Conservation (phyloP, 2,888 invertebrate species). For the Drosophila pseudotalamancana region DNA sequence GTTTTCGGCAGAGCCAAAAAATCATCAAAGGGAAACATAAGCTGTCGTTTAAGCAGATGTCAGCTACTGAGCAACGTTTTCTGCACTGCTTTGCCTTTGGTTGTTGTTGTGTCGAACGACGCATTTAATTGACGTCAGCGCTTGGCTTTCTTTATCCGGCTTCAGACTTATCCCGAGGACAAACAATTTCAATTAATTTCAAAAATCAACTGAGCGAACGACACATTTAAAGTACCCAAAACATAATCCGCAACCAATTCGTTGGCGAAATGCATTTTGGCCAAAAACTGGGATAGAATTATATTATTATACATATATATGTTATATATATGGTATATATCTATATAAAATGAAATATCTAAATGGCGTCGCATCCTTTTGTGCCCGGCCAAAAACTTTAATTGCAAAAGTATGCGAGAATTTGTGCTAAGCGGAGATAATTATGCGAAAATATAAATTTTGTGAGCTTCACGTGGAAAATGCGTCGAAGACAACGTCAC, state of each 20-base stretch:
- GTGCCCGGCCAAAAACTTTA: constrained; percentile 57
- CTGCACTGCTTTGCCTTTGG: constrained; percentile 20
- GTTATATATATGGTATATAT: constrained; percentile 28
- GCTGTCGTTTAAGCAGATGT: constrained; percentile 21
- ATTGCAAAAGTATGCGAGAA: constrained; percentile 56
- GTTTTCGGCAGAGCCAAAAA: constrained; percentile 4
- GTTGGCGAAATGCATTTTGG: constrained; percentile 46
- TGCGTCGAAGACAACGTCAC: constrained; percentile 8
- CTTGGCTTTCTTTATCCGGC: constrained; percentile 29
- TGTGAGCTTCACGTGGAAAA: constrained; percentile 48
- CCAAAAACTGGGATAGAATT: background rate
- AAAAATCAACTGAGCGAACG: constrained; percentile 60
- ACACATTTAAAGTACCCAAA: constrained; percentile 29
- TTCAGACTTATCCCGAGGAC: constrained; percentile 31
- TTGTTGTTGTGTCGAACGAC: constrained; percentile 45
- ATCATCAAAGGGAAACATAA: constrained; percentile 47
- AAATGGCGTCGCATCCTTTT: constrained; percentile 43
- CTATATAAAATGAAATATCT: constrained; percentile 60
- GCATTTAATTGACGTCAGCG: constrained; percentile 66
- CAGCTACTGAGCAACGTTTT: constrained; percentile 5
- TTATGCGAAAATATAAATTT: constrained; percentile 62
- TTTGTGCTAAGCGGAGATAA: constrained; percentile 42
- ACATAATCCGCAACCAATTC: constrained; percentile 42
- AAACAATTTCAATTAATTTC: constrained; percentile 74
- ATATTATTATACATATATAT: background rate